A percentile compares a stretch with the other conserved stretches of the same genome.
Conservation (phyloP, 1,140 invertebrate genomes). For the Grapholita molesta region DNA sequence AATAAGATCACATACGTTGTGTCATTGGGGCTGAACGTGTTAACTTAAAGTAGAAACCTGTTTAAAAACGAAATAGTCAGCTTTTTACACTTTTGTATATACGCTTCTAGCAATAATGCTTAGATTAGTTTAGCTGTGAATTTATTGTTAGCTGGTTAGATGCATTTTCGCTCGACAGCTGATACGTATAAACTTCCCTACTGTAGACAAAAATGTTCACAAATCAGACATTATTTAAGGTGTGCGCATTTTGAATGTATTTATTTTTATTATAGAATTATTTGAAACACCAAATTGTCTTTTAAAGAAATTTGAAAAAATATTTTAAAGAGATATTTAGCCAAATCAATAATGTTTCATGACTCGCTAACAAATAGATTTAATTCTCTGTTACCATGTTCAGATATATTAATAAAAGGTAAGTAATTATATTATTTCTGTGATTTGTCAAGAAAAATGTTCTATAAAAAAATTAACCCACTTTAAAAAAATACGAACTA, state of each 20-base stretch:
- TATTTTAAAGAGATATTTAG: too few relatives aligned
- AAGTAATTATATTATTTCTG: too few relatives aligned
- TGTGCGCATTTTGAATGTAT: not conserved
- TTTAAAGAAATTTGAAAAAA: not conserved
- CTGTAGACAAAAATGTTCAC: not conserved
- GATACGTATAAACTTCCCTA: not conserved
- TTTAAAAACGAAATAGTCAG: not conserved
- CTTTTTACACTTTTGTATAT: conserved; percentile 4
- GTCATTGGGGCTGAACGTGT: not conserved
- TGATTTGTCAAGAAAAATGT: not conserved
- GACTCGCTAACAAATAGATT: too few relatives aligned
- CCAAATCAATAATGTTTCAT: too few relatives aligned
- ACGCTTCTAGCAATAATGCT: conserved; percentile 7
- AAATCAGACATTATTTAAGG: not conserved
- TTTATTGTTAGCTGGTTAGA: not conserved
- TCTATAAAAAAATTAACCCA: not conserved
- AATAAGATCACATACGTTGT: too few relatives aligned
- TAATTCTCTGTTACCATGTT: too few relatives aligned
- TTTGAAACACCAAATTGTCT: not conserved
- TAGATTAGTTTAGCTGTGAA: conserved; percentile 8
- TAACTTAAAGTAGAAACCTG: not conserved
- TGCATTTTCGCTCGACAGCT: conserved; percentile 7
- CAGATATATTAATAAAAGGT: too few relatives aligned
- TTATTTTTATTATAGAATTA: not conserved
- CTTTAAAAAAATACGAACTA: not conserved